phyloP scores from a whole-genome alignment of 1,140 invertebrate genomes.

The Aradophagus sp. region DNA sequence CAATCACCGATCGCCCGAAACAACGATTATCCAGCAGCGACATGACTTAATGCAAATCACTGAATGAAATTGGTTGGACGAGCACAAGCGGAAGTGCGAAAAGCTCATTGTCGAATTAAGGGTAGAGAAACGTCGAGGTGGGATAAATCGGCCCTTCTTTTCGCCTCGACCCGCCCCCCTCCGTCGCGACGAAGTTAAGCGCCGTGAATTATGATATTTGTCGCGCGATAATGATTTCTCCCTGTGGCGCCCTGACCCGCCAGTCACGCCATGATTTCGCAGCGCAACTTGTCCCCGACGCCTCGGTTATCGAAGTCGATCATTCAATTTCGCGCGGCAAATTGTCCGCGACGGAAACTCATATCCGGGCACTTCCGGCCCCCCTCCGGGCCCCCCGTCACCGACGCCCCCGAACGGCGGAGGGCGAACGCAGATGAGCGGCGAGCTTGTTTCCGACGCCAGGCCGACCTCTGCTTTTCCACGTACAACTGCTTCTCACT shows the following conservation, averaged over 20 bases:
- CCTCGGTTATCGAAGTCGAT: conserved; percentile 71
- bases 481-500: conserved; percentile 44
- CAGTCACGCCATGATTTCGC: conserved; percentile 55
- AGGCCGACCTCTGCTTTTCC: conserved; percentile 39
- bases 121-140: too few relatives aligned
- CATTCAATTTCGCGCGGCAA: conserved; percentile 73
- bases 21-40: too few relatives aligned
- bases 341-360: conserved; percentile 75
- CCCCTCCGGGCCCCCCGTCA: conserved; percentile 50
- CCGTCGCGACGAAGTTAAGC: conserved; percentile 21
- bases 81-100: too few relatives aligned
- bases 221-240: conserved; percentile 57
- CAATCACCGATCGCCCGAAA: too few relatives aligned
- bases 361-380: conserved; percentile 75
- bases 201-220: conserved; percentile 49
- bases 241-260: conserved; percentile 38
- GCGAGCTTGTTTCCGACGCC: conserved; percentile 66
- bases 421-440: conserved; percentile 64
- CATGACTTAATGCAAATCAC: too few relatives aligned
- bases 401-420: conserved; percentile 46
- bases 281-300: conserved; percentile 45
- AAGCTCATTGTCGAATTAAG: too few relatives aligned
- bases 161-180: too few relatives aligned
- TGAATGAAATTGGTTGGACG: too few relatives aligned
- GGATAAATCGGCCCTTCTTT: too few relatives aligned